These are phyloP conservation scores for Sinocyclocheilus anophthalmus DNA, from an alignment of 2,113 vertebrate species.

Conservation along the genomic window DNA sequence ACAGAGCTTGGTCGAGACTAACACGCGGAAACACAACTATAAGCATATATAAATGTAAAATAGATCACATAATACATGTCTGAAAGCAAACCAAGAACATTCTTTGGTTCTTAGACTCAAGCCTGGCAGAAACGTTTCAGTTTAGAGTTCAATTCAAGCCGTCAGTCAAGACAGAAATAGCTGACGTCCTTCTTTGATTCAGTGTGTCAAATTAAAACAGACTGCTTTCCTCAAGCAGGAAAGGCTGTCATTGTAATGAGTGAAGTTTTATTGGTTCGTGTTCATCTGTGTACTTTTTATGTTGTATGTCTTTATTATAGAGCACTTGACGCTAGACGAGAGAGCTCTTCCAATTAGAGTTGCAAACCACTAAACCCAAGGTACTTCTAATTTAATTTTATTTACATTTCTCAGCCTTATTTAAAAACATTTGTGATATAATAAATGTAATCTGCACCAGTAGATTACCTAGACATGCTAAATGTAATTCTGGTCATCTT, in stretches of 20 bases:
- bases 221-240: neutral
- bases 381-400: constrained; percentile 23
- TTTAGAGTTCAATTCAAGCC: constrained; percentile 2
- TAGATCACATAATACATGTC: constrained; percentile 7
- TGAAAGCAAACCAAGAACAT: constrained; percentile 12
- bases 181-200: neutral
- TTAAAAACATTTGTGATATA: neutral
- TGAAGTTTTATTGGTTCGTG: neutral
- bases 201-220: neutral
- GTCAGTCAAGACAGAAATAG: neutral
- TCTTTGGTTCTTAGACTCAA: constrained; percentile 1
- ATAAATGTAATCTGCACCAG: neutral
- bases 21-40: neutral
- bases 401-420: neutral
- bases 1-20: neutral
- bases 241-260: neutral
- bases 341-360: constrained; percentile 67
- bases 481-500: neutral
- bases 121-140: neutral
- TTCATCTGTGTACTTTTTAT: constrained; percentile 3
- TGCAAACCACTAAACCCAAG: constrained; percentile 21
- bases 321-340: constrained; percentile 65
- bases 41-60: neutral
- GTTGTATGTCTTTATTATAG: constrained; percentile 58
- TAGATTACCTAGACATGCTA: neutral